These are phyloP conservation scores for Centruroides sculpturatus DNA, from an alignment of 1,140 invertebrate genomes.

Conservation along the genomic window DNA sequence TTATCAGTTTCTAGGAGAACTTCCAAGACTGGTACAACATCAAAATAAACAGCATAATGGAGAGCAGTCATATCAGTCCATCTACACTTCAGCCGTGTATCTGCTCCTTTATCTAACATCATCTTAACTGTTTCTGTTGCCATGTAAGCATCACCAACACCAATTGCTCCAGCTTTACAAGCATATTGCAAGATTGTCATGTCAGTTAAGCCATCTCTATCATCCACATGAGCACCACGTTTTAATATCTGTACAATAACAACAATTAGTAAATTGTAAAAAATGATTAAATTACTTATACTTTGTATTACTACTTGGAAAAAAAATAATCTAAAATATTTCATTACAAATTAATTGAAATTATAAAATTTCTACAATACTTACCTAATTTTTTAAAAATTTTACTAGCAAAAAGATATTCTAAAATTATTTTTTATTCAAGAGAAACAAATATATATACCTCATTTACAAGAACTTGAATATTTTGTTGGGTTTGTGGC, in stretches of 20 bases:
- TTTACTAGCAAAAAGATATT: too few species aligned
- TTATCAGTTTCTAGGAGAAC: constrained; percentile 30
- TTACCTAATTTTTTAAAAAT: too few species aligned
- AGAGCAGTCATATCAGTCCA: constrained; percentile 43
- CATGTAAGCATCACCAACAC: constrained; percentile 33
- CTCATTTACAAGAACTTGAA: constrained; percentile 34
- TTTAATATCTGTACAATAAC: constrained; percentile 29
- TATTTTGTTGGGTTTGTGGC: constrained; percentile 36
- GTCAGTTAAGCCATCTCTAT: constrained; percentile 40
- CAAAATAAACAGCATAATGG: constrained; percentile 42
- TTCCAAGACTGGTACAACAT: constrained; percentile 36
- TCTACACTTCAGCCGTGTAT: constrained; percentile 35
- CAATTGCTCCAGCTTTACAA: constrained; percentile 38
- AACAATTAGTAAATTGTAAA: too few species aligned
- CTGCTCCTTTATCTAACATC: constrained; percentile 33
- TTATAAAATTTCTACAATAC: too few species aligned
- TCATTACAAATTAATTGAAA: too few species aligned
- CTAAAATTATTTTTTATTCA: too few species aligned
- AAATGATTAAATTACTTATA: too few species aligned
- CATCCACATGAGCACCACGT: constrained; percentile 34
- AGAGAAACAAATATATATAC: constrained; percentile 17
- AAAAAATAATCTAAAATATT: too few species aligned
- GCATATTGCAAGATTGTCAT: constrained; percentile 42
- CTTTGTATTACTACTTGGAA: too few species aligned
- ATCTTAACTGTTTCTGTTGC: constrained; percentile 24